phyloP scores from a whole-genome alignment of 2,888 invertebrate species.

The Dusona sp. region DNA sequence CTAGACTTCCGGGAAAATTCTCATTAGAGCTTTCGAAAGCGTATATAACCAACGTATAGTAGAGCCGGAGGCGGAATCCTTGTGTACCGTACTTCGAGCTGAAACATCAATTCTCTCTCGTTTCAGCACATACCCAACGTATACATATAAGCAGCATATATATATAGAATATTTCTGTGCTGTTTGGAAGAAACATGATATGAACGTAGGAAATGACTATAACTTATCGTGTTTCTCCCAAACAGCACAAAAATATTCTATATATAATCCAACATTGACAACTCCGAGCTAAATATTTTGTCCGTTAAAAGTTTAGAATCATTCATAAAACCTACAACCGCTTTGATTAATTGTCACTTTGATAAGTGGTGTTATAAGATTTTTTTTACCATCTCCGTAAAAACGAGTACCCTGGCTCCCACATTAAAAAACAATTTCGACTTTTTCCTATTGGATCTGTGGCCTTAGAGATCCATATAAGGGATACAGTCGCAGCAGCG shows the following conservation, averaged over 20 bases:
- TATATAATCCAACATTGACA: neutral
- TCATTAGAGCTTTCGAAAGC: slow-evolving; percentile 62
- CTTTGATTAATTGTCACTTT: neutral
- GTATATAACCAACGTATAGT: slow-evolving; percentile 27
- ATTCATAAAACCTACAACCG: neutral
- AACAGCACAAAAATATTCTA: neutral
- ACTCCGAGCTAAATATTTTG: too few relatives aligned
- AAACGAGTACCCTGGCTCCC: too few relatives aligned
- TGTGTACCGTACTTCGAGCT: slow-evolving; percentile 33
- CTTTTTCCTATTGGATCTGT: too few relatives aligned
- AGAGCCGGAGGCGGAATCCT: slow-evolving; percentile 38
- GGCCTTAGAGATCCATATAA: neutral
- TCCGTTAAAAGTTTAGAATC: too few relatives aligned
- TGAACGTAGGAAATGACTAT: neutral
- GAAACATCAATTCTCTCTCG: slow-evolving; percentile 58
- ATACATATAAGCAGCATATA: neutral
- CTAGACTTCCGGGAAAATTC: slow-evolving; percentile 64
- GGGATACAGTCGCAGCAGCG: neutral
- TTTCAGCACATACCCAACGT: slow-evolving; percentile 14
- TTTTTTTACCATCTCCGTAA: too few relatives aligned
- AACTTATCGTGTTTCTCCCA: neutral
- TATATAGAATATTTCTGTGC: neutral
- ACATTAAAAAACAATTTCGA: too few relatives aligned
- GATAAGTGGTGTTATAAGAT: too few relatives aligned
- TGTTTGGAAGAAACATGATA: neutral